Evolutionary conservation across 2,888 invertebrate genomes (phyloP), one percentile per base, ranked within the genome.

Genomic region (Trachelus troglodyta): DNA sequence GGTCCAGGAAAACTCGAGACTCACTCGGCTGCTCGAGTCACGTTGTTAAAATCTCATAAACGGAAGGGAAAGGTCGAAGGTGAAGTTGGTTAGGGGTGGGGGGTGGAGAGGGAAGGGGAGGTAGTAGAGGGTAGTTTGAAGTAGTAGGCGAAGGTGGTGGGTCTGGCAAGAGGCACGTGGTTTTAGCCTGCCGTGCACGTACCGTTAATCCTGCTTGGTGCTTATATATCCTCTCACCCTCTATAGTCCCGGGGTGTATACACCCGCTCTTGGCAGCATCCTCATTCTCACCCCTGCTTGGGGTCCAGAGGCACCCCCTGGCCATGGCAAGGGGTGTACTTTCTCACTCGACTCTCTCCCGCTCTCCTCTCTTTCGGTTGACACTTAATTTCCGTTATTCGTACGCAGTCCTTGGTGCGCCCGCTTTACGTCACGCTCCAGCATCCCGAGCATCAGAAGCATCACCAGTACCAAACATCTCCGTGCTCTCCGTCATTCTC

Each of bases 351-450:
- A 79, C 81, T 85, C 82, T 77, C 76, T 83, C 81, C 81, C 79
- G 78, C 81, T 82, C 83, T 82, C 76, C 84, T 84, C 86, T 86
- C 85, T 86, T 87, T 88, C 85, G 84, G 90, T 91, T 91, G 91
- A 91, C 91, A 91, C 91, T 91, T 91, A 91, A 91, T 91, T 91
- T 91, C 91, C 91, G 91, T 89, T 90, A 90, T 90, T 90, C 90
- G 90, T 90, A 90, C 90, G 87, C 89, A 88, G 88, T 87, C 85
- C 79, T 79, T 76, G 77, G 76, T 84, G 84, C 85, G 83, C 85
- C 83, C 81, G 88, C 87, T 90, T 90, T 88, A 89, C 87, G 87
- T 87, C 87, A 87, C 85, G 83, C 79, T 79, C 82, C 85, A 76
- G 76, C 71, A 77, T 82, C 31, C 81, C 81, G 73, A 80, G 83